phyloP scores from a whole-genome alignment of 2,113 vertebrate species.

The Cebus imitator region DNA sequence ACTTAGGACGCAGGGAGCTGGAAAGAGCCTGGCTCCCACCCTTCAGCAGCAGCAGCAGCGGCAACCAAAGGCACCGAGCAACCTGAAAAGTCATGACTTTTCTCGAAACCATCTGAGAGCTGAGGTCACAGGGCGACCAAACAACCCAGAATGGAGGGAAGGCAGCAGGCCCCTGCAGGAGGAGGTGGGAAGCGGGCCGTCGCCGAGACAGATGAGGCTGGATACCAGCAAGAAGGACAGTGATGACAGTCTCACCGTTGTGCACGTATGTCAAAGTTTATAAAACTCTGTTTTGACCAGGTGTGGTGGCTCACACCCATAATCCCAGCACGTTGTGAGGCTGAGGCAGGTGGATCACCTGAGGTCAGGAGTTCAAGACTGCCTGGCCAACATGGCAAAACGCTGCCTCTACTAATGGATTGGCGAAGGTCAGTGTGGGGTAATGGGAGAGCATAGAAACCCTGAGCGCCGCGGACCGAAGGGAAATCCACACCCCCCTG shows the following conservation, averaged over 20 bases:
- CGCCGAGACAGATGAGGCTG: neutral
- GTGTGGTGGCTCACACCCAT: too few species aligned
- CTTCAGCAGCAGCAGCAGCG: neutral
- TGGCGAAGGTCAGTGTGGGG: rapidly evolving
- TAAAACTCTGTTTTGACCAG: too few species aligned
- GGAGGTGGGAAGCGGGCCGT: rapidly evolving
- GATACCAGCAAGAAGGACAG: too few species aligned
- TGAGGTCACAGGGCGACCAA: neutral
- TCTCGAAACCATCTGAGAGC: neutral
- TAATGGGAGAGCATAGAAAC: too few species aligned
- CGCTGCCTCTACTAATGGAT: too few species aligned
- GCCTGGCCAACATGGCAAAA: too few species aligned
- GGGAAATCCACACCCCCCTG: neutral
- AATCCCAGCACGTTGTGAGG: too few species aligned
- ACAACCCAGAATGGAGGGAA: neutral
- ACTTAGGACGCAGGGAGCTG: rapidly evolving
- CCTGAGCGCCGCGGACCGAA: rapidly evolving
- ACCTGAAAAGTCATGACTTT: neutral
- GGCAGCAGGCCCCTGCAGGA: neutral
- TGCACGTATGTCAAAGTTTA: too few species aligned
- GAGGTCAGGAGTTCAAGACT: too few species aligned
- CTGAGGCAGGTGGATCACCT: too few species aligned
- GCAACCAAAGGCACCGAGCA: neutral
- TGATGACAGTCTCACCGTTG: too few species aligned
- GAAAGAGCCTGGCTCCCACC: neutral